Base-by-base conservation (phyloP, 1,140 invertebrate genomes). In the Drosophila nigromelanica region DNA sequence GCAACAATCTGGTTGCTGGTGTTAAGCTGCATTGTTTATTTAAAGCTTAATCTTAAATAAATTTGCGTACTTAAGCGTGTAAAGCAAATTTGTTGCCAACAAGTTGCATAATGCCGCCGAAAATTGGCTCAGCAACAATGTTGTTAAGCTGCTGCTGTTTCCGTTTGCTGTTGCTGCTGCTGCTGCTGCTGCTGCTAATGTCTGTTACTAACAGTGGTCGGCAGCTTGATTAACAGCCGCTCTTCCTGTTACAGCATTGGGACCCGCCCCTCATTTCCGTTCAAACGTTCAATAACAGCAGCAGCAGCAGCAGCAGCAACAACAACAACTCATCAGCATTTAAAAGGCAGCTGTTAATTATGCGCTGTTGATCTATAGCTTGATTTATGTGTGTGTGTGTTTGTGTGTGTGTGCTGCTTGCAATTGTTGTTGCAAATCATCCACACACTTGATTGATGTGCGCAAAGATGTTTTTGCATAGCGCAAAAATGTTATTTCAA, bases 391-490 rank as follows among this genome's bases (percentile, higher is more conserved):
- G 51, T 27, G 14, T 50, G 11, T 52, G 11, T 43, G 5, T 48
- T 30, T 47, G 27, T 11, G 24, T 27, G 27, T 27, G 5, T 43
- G 40, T 60, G 6, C 58, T 73, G 74, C 45, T 37, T 63, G 54
- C 47, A 56, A 43, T 60, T 77, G 39, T 77, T 76, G 60, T 51
- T 76, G 71, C 56, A 77, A 64, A 69, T 68, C 68, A 72, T 64
- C 80, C 76, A 85, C 73, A 83, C 80, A 67, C 33, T 80, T 80
- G 73, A 85, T 83, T 75, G 70, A 83, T 76, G 76, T 40, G 51
- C 59, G 56, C 55, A 40, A 67, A 64, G 47, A 30, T 52, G 7
- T 59, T 40, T 39, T 11, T 60, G 35, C 43, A 37, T 39, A 18
- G 40, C 47, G 35, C 33, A 35, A 70, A 64, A 48, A 45, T 61